These are phyloP conservation scores for Alauda arvensis DNA, from an alignment of 2,797 vertebrate genomes.

Conservation along the genomic window DNA sequence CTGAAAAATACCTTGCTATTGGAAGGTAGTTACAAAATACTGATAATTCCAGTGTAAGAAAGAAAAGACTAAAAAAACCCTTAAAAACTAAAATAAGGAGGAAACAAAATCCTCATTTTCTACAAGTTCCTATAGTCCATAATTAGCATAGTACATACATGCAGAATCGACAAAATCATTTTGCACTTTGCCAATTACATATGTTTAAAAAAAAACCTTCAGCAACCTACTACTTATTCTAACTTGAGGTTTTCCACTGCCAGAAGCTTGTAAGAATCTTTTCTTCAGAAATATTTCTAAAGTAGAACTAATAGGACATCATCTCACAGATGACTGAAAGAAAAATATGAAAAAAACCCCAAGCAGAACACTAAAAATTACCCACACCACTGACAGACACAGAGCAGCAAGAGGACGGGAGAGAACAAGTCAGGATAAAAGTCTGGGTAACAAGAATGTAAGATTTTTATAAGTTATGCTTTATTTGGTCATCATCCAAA, in stretches of 20 bases:
- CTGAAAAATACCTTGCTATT: not conserved
- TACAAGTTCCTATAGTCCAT: not conserved
- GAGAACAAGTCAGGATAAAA: not conserved
- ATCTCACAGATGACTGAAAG: not conserved
- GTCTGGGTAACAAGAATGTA: not conserved
- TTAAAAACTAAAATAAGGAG: not conserved
- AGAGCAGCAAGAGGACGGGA: not conserved
- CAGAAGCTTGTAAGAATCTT: not conserved
- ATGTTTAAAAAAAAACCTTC: not conserved
- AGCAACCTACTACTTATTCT: not conserved
- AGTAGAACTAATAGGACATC: not conserved
- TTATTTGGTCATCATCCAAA: not conserved
- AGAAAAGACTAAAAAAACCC: rapidly evolving
- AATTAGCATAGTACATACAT: not conserved
- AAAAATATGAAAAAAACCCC: not conserved
- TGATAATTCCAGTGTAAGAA: not conserved
- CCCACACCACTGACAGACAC: rapidly evolving
- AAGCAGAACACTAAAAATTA: not conserved
- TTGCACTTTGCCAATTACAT: not conserved
- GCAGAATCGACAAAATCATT: not conserved
- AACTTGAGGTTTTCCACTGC: not conserved
- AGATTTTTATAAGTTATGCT: not conserved
- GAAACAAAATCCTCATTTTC: not conserved
- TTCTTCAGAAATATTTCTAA: not conserved
- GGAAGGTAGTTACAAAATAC: not conserved